phyloP scores from a whole-genome alignment of 2,888 invertebrate genomes.

The Dusona sp. region DNA sequence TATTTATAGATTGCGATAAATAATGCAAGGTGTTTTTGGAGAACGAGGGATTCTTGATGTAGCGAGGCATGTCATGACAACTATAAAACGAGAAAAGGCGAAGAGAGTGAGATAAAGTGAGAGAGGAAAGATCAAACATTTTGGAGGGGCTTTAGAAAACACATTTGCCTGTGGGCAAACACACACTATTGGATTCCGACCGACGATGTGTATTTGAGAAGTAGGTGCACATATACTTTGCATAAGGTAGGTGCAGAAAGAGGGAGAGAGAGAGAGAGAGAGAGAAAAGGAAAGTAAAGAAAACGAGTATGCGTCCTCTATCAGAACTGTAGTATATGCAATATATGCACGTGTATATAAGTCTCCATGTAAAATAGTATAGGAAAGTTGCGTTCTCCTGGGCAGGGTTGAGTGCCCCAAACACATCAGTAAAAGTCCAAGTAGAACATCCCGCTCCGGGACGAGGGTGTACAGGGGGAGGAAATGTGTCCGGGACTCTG shows the following conservation, averaged over 20 bases:
- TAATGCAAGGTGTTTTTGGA: conserved; percentile 29
- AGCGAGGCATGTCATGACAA: conserved; percentile 14
- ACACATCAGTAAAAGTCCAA: conserved; percentile 68
- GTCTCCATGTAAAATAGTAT: conserved; percentile 34
- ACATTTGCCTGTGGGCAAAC: conserved; percentile 84
- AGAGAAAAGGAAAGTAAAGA: conserved; percentile 39
- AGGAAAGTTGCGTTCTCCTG: conserved; percentile 43
- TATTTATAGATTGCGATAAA: conserved; percentile 21
- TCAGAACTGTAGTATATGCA: conserved; percentile 21
- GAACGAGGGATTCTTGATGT: conserved; percentile 32
- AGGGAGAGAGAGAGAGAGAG: conserved; percentile 22
- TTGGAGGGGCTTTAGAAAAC: conserved; percentile 83
- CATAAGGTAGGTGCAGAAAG: conserved; percentile 41
- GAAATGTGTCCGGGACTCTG: conserved; percentile 79
- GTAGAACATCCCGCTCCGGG: conserved; percentile 76
- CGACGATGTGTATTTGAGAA: conserved; percentile 41
- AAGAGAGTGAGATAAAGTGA: conserved; percentile 41
- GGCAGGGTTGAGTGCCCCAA: conserved; percentile 74
- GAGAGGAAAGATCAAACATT: conserved; percentile 79
- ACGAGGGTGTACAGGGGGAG: conserved; percentile 6
- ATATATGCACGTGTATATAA: neutral
- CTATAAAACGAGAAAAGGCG: conserved; percentile 4
- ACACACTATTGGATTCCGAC: conserved; percentile 59
- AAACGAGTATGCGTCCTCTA: conserved; percentile 48
- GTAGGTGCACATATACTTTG: conserved; percentile 42